phyloP scores from a whole-genome alignment of 2,113 vertebrate genomes.

The Tauraco erythrolophus region DNA sequence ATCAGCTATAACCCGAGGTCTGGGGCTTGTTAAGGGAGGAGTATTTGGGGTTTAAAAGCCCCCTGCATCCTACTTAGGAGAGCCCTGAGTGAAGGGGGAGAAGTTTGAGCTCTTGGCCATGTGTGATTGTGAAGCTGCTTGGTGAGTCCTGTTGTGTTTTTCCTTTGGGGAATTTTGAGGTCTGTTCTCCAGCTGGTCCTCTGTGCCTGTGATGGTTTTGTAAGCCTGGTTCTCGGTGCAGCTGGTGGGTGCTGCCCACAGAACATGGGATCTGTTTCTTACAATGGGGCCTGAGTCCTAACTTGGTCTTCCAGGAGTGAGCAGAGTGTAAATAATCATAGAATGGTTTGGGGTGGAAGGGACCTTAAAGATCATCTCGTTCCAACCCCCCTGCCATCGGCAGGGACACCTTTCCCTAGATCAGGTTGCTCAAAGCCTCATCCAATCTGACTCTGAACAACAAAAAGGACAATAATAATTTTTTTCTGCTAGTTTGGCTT shows the following conservation, averaged over 20 bases:
- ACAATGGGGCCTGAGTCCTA: fast-evolving
- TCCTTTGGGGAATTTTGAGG: not conserved
- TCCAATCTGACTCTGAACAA: no score
- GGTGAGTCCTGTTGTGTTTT: not conserved
- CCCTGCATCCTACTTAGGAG: fast-evolving
- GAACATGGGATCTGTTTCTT: fast-evolving
- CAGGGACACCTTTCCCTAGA: no score
- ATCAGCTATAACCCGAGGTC: not conserved
- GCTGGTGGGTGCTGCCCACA: not conserved
- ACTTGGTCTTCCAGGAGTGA: not conserved
- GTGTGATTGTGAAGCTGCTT: not conserved
- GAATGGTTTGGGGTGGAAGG: no score
- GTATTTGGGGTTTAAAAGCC: not conserved
- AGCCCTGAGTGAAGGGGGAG: not conserved
- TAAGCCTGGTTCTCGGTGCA: no score
- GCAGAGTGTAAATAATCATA: not conserved
- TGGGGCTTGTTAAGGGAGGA: not conserved
- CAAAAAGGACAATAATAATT: not conserved
- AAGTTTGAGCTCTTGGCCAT: fast-evolving
- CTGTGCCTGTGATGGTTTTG: not conserved
- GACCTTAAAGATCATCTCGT: no score
- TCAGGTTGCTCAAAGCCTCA: no score
- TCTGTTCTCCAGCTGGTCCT: not conserved
- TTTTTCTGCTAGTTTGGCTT: not conserved
- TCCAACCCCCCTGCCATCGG: no score